Evolutionary conservation across 2,888 invertebrate genomes (phyloP).

Genomic region (Willowsia nigromaculata): DNA sequence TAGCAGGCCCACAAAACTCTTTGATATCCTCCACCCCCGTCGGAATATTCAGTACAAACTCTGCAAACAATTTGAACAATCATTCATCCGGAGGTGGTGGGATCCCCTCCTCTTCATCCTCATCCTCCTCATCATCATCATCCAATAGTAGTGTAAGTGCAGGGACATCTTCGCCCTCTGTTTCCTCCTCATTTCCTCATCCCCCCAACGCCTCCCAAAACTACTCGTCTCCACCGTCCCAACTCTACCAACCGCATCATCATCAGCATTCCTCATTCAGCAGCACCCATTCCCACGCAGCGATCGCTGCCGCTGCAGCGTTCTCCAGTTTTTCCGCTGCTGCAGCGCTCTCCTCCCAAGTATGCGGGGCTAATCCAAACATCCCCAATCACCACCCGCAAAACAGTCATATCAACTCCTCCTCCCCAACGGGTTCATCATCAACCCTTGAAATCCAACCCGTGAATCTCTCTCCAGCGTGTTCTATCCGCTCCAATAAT

Average conservation of each 20-base stretch:
- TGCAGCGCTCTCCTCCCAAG: constrained; percentile 56
- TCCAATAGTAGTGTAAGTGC: constrained; percentile 10
- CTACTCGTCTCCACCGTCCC: constrained; percentile 37
- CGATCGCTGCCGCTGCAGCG: constrained; percentile 68
- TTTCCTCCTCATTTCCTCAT: constrained; percentile 59
- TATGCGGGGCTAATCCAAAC: constrained; percentile 12
- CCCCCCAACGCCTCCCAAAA: too few relatives aligned
- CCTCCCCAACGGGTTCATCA: neutral
- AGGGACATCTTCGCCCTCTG: constrained; percentile 42
- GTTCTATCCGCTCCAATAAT: constrained; percentile 49
- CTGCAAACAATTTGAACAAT: neutral
- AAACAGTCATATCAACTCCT: neutral
- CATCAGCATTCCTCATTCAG: constrained; percentile 43
- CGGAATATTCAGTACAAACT: constrained; percentile 7
- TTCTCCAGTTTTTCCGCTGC: constrained; percentile 72
- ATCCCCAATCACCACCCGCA: neutral
- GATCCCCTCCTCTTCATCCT: too few relatives aligned
- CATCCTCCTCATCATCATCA: constrained; percentile 15
- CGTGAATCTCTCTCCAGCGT: constrained; percentile 65
- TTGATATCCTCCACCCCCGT: neutral
- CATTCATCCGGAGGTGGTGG: constrained; percentile 12
- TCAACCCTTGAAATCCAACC: constrained; percentile 49
- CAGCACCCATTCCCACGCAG: constrained; percentile 36
- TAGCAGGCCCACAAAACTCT: neutral
- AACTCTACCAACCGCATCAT: constrained; percentile 32